Evolutionary conservation across 1,140 invertebrate species (phyloP), one percentile per base, ranked within the genome.

Genomic region (Aleiodes sp.): DNA sequence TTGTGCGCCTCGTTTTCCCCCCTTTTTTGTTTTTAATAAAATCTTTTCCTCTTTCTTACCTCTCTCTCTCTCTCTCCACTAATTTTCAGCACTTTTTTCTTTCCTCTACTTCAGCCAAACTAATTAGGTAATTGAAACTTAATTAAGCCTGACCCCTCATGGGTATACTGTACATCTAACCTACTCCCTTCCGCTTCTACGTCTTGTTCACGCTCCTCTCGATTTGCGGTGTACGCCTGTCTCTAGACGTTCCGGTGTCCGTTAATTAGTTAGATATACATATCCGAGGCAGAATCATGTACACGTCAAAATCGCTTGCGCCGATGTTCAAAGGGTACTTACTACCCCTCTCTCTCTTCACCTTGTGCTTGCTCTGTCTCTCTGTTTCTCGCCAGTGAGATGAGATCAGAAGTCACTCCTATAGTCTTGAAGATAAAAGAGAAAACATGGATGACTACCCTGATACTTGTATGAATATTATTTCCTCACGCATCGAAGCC

Each of bases 91-190:
- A 7, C 4, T 41, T 4, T 56, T 65, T 61, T 26, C 26, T 71
- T 19, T 72, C 76, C 76, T 78, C 66, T 62, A 70, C 39, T 56
- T 7, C 60, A 59, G 56, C 39, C 61, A 33, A 70, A 70, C 76
- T 83, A 84, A 85, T 85, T 84, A 83, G 80, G 71, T 77, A 79
- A 82, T 83, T 80, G 75, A 78, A 76, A 67, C 70, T 79, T 82
- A 77, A 82, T 83, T 82, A 83, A 76, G 66, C 59, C 73, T 68
- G 65, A 68, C 73, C 65, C 60, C 62, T 41, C 62, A 9, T n/a
- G 37, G 19, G 19, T 21, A 16, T n/a, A 8, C 16, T 46, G 39
- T 46, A 10, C 46, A 52, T 33, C 63, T 35, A 33, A 24, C 16
- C 46, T 62, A 24, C 52, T 39, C 21, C 56, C 70, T 24, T 19